Conservation (phyloP, 2,797 vertebrate genomes). For the Naso thynnoides region DNA sequence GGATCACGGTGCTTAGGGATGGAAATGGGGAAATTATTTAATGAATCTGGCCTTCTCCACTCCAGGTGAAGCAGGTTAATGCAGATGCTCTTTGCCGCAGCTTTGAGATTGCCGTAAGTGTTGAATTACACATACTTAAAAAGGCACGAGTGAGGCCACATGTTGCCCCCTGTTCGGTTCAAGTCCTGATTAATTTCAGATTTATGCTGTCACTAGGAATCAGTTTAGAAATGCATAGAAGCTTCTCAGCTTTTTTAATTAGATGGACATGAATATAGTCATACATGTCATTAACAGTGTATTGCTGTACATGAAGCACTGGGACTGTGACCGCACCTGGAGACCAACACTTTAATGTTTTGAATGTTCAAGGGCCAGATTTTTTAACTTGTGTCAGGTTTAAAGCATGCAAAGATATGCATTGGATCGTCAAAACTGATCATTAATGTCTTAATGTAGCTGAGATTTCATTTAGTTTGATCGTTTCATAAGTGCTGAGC, state of each 20-base stretch:
- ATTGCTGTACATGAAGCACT: constrained; percentile 65
- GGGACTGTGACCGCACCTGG: constrained; percentile 56
- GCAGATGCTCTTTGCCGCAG: constrained; percentile 65
- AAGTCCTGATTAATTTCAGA: constrained; percentile 82
- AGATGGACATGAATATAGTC: constrained; percentile 73
- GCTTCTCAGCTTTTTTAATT: constrained; percentile 80
- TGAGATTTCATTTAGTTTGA: constrained; percentile 51
- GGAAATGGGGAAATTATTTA: constrained; percentile 61
- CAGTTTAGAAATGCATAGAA: constrained; percentile 64
- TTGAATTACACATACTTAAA: constrained; percentile 80
- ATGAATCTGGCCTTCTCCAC: constrained; percentile 68
- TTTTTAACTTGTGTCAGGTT: constrained; percentile 43
- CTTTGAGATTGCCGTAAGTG: constrained; percentile 74
- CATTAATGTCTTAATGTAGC: constrained; percentile 36
- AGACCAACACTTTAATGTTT: constrained; percentile 49
- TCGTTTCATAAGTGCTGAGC: constrained; percentile 30
- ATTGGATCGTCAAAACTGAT: constrained; percentile 50
- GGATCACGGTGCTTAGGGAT: constrained; percentile 52
- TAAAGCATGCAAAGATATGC: constrained; percentile 70
- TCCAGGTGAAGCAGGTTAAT: constrained; percentile 72
- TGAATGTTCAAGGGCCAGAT: constrained; percentile 46
- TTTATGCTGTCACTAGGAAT: constrained; percentile 68
- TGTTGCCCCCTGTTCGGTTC: constrained; percentile 58
- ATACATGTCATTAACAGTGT: constrained; percentile 72
- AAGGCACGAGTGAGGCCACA: constrained; percentile 41